phyloP scores from a whole-genome alignment of 2,888 invertebrate species.

The Eupeodes luniger region DNA sequence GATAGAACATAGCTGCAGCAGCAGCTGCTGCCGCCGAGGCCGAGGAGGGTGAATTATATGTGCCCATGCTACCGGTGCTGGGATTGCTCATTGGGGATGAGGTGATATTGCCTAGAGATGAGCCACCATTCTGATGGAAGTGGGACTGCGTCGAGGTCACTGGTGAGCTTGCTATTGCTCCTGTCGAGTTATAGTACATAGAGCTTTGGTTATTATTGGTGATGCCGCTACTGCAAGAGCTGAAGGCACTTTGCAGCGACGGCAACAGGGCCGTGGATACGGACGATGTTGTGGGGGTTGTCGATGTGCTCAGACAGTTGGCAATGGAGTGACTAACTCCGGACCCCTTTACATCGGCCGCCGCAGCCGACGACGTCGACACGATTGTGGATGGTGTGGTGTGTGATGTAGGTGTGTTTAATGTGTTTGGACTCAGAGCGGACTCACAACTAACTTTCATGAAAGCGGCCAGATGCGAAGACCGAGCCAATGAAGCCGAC shows the following conservation, averaged over 20 bases:
- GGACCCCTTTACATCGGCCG: constrained; percentile 44
- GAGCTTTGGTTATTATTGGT: constrained; percentile 56
- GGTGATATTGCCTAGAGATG: constrained; percentile 80
- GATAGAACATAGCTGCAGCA: constrained; percentile 82
- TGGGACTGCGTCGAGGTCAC: constrained; percentile 79
- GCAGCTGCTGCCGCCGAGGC: constrained; percentile 80
- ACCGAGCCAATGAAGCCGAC: constrained; percentile 77
- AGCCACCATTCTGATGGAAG: constrained; percentile 75
- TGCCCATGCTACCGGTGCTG: constrained; percentile 79
- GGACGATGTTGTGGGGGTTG: constrained; percentile 62
- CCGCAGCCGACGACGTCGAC: constrained; percentile 38
- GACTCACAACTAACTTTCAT: constrained; percentile 80
- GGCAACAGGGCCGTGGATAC: constrained; percentile 79
- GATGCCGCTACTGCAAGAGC: constrained; percentile 79
- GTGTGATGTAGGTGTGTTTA: constrained; percentile 70
- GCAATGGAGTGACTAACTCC: constrained; percentile 68
- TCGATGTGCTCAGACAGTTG: constrained; percentile 57
- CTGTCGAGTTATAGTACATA: constrained; percentile 78
- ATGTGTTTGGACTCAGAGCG: constrained; percentile 77
- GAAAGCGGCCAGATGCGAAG: constrained; percentile 82
- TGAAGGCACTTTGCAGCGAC: constrained; percentile 82
- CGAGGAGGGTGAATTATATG: constrained; percentile 78
- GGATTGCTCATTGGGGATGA: constrained; percentile 81
- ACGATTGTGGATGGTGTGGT: constrained; percentile 63
- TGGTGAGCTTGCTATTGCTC: constrained; percentile 79